Evolutionary conservation across 2,797 vertebrate species (phyloP).

Genomic region (Acanthiza pusilla): DNA sequence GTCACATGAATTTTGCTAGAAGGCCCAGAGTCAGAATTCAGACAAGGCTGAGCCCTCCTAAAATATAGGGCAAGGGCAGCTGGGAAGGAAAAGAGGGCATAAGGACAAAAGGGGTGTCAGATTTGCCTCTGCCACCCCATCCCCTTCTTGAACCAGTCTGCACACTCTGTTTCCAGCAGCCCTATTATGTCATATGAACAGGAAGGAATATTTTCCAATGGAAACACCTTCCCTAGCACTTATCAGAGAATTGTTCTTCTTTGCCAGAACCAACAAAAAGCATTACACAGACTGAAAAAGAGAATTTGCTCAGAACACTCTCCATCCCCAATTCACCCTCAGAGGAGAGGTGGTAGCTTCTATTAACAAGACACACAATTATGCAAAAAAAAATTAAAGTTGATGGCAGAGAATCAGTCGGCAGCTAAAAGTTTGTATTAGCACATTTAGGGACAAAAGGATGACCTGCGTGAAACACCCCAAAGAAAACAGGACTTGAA

Average conservation of each 20-base stretch:
- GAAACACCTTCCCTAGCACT: not conserved
- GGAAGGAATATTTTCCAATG: not conserved
- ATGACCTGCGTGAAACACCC: not conserved
- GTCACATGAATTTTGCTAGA: not conserved
- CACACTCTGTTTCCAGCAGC: not conserved
- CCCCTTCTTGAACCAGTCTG: not conserved
- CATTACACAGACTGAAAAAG: not conserved
- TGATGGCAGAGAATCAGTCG: not conserved
- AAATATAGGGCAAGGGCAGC: not conserved
- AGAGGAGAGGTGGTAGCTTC: not conserved
- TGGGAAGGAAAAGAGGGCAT: not conserved
- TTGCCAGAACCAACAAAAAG: not conserved
- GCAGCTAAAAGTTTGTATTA: not conserved
- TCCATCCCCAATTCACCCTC: not conserved
- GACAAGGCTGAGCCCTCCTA: not conserved
- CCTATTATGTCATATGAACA: not conserved
- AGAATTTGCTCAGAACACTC: not conserved
- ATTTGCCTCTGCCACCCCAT: not conserved
- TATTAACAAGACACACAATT: rapidly evolving
- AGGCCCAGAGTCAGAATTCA: not conserved
- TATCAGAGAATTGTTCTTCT: not conserved
- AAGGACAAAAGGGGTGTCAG: not conserved
- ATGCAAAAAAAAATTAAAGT: not conserved
- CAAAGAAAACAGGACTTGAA: not conserved
- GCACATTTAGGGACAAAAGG: not conserved